Conservation (phyloP, 1,140 invertebrate species). For the Eurosta solidaginis region DNA sequence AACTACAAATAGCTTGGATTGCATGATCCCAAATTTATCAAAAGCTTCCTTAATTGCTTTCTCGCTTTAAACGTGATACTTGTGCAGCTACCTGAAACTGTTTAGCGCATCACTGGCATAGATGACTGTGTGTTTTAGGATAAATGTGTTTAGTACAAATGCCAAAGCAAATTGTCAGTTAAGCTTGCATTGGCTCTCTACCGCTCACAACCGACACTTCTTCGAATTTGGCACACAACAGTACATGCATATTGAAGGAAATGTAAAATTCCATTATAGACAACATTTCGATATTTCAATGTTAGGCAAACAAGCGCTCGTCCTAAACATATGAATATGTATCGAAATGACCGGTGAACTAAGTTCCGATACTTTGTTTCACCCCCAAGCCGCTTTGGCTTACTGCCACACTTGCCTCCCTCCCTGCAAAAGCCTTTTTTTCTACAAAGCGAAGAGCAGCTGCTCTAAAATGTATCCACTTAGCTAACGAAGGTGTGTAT, state of each 20-base stretch:
- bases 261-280: conserved; percentile 19
- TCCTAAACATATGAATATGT: too few relatives aligned
- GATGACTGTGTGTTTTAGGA: too few relatives aligned
- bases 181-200: neutral
- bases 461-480: conserved; percentile 22
- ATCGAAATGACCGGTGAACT: too few relatives aligned
- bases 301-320: too few relatives aligned
- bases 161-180: conserved; percentile 2
- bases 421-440: neutral
- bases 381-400: neutral
- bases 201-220: neutral
- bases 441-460: neutral
- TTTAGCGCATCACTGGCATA: too few relatives aligned
- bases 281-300: conserved; percentile 24
- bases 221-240: neutral
- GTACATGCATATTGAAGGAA: neutral
- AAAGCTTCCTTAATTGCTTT: too few relatives aligned
- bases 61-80: too few relatives aligned
- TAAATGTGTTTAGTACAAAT: neutral
- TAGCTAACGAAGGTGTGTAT: neutral
- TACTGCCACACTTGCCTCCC: neutral
- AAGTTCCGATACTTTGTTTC: neutral
- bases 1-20: too few relatives aligned
- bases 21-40: too few relatives aligned
- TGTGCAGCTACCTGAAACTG: too few relatives aligned